Percentiles rank a stretch among this genome's conserved stretches.
These are phyloP conservation scores for Poecilia wingei DNA, from an alignment of 2,797 vertebrate genomes.

Conservation along the genomic window DNA sequence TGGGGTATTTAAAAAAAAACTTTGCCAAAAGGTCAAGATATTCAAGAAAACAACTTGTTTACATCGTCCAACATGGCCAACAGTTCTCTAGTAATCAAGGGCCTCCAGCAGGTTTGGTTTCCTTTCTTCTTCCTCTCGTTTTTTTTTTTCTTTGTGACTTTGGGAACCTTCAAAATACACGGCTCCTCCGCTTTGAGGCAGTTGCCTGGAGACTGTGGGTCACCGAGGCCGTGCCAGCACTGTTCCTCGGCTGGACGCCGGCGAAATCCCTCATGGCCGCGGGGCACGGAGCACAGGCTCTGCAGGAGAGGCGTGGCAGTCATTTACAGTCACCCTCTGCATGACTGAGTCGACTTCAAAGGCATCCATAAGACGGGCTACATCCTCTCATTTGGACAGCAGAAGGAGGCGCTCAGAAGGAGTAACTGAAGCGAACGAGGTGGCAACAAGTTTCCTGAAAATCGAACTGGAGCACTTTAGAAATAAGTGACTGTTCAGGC, in stretches of 20 bases:
- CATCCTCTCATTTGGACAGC: slow-evolving; percentile 59
- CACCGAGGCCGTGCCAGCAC: slow-evolving; percentile 70
- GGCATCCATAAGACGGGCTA: slow-evolving; percentile 49
- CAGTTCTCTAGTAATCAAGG: slow-evolving; percentile 37
- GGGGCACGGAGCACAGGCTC: slow-evolving; percentile 57
- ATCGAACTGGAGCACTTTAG: background rate
- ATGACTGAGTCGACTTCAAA: slow-evolving; percentile 77
- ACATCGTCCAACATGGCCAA: slow-evolving; percentile 28
- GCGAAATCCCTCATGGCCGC: slow-evolving; percentile 70
- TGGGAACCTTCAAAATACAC: slow-evolving; percentile 57
- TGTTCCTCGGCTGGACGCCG: slow-evolving; percentile 55
- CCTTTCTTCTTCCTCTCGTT: slow-evolving; percentile 26
- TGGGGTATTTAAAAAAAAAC: background rate
- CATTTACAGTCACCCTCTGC: slow-evolving; percentile 76
- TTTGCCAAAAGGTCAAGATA: background rate
- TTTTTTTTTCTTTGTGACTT: slow-evolving; percentile 60
- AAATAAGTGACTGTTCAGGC: background rate
- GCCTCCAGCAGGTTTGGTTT: slow-evolving; percentile 47
- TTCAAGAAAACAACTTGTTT: background rate
- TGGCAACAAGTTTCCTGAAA: background rate
- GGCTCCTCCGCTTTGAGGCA: slow-evolving; percentile 49
- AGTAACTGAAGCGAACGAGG: slow-evolving; percentile 16
- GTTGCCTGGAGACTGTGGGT: slow-evolving; percentile 77
- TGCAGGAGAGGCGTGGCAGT: slow-evolving; percentile 69
- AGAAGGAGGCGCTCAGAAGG: slow-evolving; percentile 52